Evolutionary conservation across 2,113 vertebrate species (phyloP).

Genomic region (Motacilla tschutschensis): DNA sequence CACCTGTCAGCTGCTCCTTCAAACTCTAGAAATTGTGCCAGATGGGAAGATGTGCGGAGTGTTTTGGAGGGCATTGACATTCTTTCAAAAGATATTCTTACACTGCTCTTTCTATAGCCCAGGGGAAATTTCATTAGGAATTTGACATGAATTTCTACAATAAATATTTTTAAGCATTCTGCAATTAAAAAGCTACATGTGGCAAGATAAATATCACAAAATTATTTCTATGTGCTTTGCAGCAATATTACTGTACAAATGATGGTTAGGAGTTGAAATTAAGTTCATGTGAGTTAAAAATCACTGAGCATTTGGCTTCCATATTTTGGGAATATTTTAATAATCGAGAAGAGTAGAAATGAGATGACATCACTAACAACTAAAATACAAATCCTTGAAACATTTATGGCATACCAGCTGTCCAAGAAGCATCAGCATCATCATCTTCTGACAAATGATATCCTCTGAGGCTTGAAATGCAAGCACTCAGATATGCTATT

Average conservation of each 20-base stretch:
- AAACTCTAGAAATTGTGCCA: background rate
- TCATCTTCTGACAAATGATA: background rate
- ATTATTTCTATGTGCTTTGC: background rate
- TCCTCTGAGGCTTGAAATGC: background rate
- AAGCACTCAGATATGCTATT: background rate
- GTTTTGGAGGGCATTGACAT: accelerated
- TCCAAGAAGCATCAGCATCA: background rate
- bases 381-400: background rate
- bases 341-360: background rate
- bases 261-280: background rate
- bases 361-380: background rate
- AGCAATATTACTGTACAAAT: background rate
- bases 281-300: background rate
- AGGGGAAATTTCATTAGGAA: background rate
- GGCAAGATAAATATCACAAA: background rate
- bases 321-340: background rate
- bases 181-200: background rate
- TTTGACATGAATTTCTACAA: background rate
- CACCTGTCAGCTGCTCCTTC: background rate
- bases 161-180: background rate
- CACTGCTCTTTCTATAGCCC: background rate
- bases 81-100: background rate
- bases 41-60: background rate
- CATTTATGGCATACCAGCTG: background rate
- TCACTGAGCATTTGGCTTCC: background rate